Evolutionary conservation across 2,888 invertebrate species (phyloP).

Genomic region (Ferrisia virgata): DNA sequence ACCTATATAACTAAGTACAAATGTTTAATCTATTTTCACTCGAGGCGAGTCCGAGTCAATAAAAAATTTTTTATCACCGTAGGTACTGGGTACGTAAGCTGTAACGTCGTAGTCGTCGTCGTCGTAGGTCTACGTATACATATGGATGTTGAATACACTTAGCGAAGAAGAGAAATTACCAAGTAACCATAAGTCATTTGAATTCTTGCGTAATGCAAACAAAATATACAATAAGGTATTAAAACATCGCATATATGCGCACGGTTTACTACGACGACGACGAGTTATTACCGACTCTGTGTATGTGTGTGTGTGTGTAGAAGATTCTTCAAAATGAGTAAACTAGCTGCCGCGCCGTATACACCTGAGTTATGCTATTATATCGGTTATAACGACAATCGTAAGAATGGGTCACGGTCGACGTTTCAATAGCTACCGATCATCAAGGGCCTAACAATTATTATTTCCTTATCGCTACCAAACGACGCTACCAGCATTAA

Average conservation of each 20-base stretch:
- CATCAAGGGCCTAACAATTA: not conserved
- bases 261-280: not conserved
- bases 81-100: not conserved
- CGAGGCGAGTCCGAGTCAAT: not conserved
- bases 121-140: too few species aligned
- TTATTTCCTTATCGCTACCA: constrained; percentile 19
- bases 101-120: not conserved
- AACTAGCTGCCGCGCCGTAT: not conserved
- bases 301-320: not conserved
- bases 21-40: not conserved
- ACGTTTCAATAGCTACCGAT: constrained; percentile 6
- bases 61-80: not conserved
- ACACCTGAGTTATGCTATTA: not conserved
- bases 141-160: not conserved
- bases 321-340: not conserved
- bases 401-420: constrained; percentile 19
- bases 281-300: not conserved
- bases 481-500: constrained; percentile 5
- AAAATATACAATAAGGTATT: not conserved
- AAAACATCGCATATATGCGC: not conserved
- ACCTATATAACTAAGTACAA: too few species aligned
- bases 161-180: not conserved
- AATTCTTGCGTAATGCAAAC: not conserved
- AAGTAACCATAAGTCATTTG: not conserved
- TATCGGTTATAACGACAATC: not conserved